Conservation (phyloP, 1,140 invertebrate genomes). For the Ptiloglossa arizonensis region DNA sequence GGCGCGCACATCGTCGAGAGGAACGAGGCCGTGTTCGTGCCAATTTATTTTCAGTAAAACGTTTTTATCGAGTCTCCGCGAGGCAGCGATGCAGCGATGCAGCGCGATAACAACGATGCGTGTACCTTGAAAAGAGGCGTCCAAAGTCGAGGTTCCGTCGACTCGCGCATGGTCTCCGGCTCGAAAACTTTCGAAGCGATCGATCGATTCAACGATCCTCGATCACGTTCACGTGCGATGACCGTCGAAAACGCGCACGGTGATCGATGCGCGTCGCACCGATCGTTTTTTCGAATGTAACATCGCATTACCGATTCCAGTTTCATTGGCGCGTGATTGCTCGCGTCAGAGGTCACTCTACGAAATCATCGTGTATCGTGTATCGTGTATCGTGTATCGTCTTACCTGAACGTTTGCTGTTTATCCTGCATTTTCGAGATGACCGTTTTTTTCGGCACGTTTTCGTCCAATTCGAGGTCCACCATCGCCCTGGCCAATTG, state of each 20-base stretch:
- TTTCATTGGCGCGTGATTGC: background rate
- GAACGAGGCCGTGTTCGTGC: background rate
- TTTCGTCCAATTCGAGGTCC: conserved; percentile 71
- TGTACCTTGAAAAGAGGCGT: background rate
- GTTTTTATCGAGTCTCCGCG: conserved; percentile 2
- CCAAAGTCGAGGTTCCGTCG: background rate
- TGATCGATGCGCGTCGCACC: background rate
- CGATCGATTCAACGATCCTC: background rate
- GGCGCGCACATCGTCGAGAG: background rate
- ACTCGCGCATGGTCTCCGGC: background rate
- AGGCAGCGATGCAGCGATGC: no score
- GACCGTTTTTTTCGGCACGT: conserved; percentile 66
- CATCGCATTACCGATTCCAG: background rate
- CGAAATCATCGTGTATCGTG: background rate
- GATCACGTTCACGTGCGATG: no score
- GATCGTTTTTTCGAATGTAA: background rate
- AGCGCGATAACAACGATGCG: background rate
- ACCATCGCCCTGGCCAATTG: conserved; percentile 85
- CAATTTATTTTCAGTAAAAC: conserved; percentile 27
- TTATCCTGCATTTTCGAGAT: conserved; percentile 76
- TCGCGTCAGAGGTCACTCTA: background rate
- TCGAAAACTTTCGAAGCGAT: background rate
- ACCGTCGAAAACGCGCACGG: background rate
- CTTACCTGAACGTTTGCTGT: conserved; percentile 78
- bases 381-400: background rate